A percentile compares a stretch with the other conserved stretches of the same genome.
Evolutionary conservation across 2,888 invertebrate genomes (phyloP).

Genomic region (Baronia brevicornis): DNA sequence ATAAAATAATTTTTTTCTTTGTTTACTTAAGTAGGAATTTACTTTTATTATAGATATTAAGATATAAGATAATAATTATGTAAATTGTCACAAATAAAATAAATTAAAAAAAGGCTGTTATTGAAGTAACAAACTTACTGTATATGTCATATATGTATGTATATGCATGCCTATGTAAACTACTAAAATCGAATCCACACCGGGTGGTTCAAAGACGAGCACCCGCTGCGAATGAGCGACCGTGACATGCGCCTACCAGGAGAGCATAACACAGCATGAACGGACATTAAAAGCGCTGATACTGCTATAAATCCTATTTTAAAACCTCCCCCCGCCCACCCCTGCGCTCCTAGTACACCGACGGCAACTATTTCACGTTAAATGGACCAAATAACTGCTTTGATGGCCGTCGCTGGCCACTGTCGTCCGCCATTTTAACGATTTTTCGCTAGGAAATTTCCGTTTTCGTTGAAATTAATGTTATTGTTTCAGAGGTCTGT

Average conservation of each 20-base stretch:
- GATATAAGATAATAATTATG: no score
- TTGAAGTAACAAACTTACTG: constrained; percentile 18
- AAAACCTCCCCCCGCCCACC: constrained; percentile 32
- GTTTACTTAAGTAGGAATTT: no score
- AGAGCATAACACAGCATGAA: constrained; percentile 39
- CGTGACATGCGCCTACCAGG: constrained; percentile 43
- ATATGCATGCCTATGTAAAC: constrained; percentile 2
- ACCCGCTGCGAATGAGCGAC: constrained; percentile 37
- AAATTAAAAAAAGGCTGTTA: no score
- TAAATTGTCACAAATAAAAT: no score
- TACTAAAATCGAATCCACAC: constrained; percentile 29
- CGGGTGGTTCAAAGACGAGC: constrained; percentile 32
- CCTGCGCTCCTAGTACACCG: constrained; percentile 24
- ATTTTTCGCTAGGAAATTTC: constrained; percentile 57
- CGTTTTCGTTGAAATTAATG: constrained; percentile 56
- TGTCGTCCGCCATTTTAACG: constrained; percentile 45
- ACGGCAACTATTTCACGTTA: constrained; percentile 63
- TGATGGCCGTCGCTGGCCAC: constrained; percentile 47
- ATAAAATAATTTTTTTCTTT: no score
- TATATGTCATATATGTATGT: constrained; percentile 16
- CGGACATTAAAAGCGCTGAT: constrained; percentile 37
- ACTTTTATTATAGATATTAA: no score
- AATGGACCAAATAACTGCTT: constrained; percentile 65
- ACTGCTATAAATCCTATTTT: constrained; percentile 51
- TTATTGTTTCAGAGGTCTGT: constrained; percentile 47